Evolutionary conservation across 2,888 invertebrate species (phyloP), one percentile per base, ranked within the genome.

Genomic region (Acholoe squamosa): DNA sequence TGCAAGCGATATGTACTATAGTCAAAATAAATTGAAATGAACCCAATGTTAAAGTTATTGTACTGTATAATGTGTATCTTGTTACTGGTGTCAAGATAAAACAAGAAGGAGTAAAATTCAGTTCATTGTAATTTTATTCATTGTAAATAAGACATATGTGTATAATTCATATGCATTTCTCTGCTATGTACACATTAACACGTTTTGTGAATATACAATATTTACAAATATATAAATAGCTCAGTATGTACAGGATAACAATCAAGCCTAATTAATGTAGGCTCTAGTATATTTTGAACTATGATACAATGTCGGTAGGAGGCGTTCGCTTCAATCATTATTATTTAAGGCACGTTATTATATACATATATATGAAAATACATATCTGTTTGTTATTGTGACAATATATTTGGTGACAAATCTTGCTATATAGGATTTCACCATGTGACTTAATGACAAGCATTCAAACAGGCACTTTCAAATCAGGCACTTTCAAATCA

Each of bases 101-200:
- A 61, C 61, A 80, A 22, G 16, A 22, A 80, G 22, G 16, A 0
- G 34, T 80, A 43, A 80, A 16, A 80, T 80, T 80, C 80, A 80
- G 1, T 80, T 80, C 43, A 43, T 80, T 0, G 12, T 0, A 80
- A 80, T 34, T 80, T 80, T 80, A 80, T 80, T 80, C 43, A 34
- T 80, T 80, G 80, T 80, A 80, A 80, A 80, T 80, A 80, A 43
- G 80, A 43, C 80, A 80, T 80, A 80, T 80, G 80, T 80, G 80
- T 80, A 80, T 80, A 80, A 28, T 80, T 80, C 80, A 80, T 80
- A 80, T 80, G 80, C 80, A 80, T 43, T 80, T 43, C 43, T 80
- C 43, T 80, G 34, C 0, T 43, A 22, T 80, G 80, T 80, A 80
- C 80, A 80, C 25, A 25, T 34, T 80, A 76, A 76, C 19, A 76